Conservation (phyloP, 2,113 vertebrate genomes). For the Crotalus helleri region DNA sequence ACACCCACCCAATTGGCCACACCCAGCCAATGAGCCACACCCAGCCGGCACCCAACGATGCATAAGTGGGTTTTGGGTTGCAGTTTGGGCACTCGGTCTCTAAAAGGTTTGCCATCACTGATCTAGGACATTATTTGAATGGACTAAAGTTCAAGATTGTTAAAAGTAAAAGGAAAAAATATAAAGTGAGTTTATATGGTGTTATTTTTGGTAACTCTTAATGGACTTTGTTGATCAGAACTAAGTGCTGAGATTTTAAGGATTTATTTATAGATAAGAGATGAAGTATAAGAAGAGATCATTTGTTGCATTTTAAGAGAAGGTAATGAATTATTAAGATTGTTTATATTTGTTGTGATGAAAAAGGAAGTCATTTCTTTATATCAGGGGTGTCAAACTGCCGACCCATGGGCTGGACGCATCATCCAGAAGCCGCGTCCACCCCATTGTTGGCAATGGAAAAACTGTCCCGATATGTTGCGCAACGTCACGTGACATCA, state of each 20-base stretch:
- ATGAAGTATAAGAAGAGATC: background rate
- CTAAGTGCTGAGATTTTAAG: background rate
- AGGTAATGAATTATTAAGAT: background rate
- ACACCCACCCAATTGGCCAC: too few species aligned
- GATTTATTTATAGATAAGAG: background rate
- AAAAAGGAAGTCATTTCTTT: background rate
- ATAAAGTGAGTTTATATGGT: background rate
- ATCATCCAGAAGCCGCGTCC: too few species aligned
- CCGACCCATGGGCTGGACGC: too few species aligned
- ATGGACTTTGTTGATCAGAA: background rate
- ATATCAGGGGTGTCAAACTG: background rate
- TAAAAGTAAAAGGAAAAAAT: background rate
- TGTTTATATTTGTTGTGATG: background rate
- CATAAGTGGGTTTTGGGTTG: too few species aligned
- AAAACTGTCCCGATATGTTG: too few species aligned
- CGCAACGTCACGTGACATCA: too few species aligned
- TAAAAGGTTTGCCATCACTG: too few species aligned
- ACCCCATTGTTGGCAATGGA: too few species aligned
- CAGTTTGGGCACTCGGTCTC: too few species aligned
- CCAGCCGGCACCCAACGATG: too few species aligned
- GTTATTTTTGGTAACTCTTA: background rate
- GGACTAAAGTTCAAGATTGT: background rate
- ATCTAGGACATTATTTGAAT: background rate
- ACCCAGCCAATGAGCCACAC: too few species aligned
- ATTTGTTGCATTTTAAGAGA: background rate